Evolutionary conservation across 2,797 vertebrate species (phyloP).

Genomic region (Takifugu ocellatus): DNA sequence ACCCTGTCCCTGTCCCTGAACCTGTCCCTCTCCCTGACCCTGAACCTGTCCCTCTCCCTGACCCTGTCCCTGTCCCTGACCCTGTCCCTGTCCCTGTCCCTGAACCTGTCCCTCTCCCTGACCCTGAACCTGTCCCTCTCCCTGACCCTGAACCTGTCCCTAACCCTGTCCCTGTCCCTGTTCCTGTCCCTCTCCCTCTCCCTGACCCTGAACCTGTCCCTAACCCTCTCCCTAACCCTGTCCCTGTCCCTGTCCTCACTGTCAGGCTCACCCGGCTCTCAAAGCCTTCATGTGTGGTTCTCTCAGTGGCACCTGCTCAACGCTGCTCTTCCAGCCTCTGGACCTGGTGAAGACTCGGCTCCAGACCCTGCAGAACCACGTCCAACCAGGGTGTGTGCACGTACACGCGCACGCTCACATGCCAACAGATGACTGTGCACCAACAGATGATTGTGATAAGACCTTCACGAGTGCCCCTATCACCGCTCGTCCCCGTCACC

Average conservation of each 20-base stretch:
- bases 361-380: constrained; percentile 82
- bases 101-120: too few species aligned
- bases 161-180: not conserved
- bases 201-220: too few species aligned
- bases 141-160: not conserved
- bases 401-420: not conserved
- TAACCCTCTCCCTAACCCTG: too few species aligned
- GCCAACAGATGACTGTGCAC: not conserved
- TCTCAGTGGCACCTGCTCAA: constrained; percentile 92
- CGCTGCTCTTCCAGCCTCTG: constrained; percentile 93
- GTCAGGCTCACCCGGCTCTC: constrained; percentile 87
- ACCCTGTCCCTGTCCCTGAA: too few species aligned
- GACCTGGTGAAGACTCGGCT: constrained; percentile 93
- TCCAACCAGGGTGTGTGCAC: constrained; percentile 74
- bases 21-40: too few species aligned
- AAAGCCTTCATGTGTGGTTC: constrained; percentile 96
- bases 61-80: too few species aligned
- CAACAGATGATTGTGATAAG: not conserved
- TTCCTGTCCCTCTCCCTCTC: too few species aligned
- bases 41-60: too few species aligned
- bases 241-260: not conserved
- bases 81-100: not conserved
- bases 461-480: not conserved
- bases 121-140: not conserved
- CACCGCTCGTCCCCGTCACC: too few species aligned